Evolutionary conservation across 1,140 invertebrate genomes (phyloP).

Genomic region (Tigriopus japonicus): DNA sequence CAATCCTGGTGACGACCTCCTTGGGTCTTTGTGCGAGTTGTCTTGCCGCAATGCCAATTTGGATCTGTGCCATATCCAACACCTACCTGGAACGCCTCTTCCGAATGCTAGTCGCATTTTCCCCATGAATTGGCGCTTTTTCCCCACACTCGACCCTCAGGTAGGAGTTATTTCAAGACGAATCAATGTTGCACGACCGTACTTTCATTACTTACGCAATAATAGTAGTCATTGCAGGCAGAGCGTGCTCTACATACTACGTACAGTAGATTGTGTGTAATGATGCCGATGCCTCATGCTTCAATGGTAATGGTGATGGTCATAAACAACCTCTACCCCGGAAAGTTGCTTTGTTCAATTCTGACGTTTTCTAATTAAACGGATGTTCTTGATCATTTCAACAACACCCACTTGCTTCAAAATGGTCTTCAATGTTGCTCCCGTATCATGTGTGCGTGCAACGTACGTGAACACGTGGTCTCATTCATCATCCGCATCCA

Average conservation of each 20-base stretch:
- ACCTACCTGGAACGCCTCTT: not conserved
- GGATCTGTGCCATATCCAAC: constrained; percentile 5
- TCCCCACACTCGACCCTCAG: constrained; percentile 9
- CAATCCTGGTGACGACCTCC: not conserved
- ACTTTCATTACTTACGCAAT: not conserved
- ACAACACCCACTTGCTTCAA: no score
- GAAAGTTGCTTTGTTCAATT: not conserved
- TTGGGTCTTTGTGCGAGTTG: not conserved
- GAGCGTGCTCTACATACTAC: not conserved
- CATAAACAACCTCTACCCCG: not conserved
- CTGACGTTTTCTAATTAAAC: not conserved
- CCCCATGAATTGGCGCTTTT: constrained; percentile 14
- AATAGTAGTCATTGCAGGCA: not conserved
- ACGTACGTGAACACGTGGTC: no score
- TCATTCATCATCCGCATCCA: not conserved
- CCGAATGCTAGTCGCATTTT: not conserved
- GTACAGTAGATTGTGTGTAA: not conserved
- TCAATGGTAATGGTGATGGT: no score
- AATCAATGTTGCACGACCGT: not conserved
- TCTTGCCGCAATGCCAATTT: constrained; percentile 1
- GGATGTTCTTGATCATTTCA: no score
- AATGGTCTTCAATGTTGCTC: no score
- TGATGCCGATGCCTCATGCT: not conserved
- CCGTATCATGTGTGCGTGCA: no score
- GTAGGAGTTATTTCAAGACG: not conserved